A percentile compares a stretch with the other conserved stretches of the same genome.
Conservation (phyloP, 2,113 vertebrate genomes). For the Salvator merianae region DNA sequence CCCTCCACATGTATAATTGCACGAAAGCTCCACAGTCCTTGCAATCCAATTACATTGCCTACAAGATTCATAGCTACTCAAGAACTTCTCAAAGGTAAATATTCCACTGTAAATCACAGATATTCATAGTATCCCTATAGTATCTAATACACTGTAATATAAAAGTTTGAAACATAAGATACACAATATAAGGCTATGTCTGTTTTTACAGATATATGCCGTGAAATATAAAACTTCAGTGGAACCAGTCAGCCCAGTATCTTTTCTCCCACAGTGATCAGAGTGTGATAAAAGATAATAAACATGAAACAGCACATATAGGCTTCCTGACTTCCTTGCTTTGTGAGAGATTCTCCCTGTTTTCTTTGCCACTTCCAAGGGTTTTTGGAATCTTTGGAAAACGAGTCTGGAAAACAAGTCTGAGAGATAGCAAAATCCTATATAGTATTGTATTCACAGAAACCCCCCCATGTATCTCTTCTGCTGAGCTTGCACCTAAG, state of each 20-base stretch:
- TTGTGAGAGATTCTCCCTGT: too few species aligned
- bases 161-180: neutral
- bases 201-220: neutral
- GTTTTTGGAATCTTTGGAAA: too few species aligned
- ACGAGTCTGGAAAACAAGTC: too few species aligned
- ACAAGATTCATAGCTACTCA: neutral
- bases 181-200: too few species aligned
- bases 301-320: too few species aligned
- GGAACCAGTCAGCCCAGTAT: neutral
- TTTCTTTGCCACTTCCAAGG: too few species aligned
- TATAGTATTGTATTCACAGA: too few species aligned
- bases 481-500: too few species aligned
- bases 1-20: neutral
- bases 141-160: neutral
- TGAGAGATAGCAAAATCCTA: too few species aligned
- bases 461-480: too few species aligned
- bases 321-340: too few species aligned
- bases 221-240: neutral
- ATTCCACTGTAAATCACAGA: neutral
- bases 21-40: fast-evolving
- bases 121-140: neutral
- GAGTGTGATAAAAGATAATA: too few species aligned
- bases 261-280: neutral
- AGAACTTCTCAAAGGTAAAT: neutral
- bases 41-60: neutral